phyloP scores from a whole-genome alignment of 2,113 vertebrate species.

The Salvator merianae region DNA sequence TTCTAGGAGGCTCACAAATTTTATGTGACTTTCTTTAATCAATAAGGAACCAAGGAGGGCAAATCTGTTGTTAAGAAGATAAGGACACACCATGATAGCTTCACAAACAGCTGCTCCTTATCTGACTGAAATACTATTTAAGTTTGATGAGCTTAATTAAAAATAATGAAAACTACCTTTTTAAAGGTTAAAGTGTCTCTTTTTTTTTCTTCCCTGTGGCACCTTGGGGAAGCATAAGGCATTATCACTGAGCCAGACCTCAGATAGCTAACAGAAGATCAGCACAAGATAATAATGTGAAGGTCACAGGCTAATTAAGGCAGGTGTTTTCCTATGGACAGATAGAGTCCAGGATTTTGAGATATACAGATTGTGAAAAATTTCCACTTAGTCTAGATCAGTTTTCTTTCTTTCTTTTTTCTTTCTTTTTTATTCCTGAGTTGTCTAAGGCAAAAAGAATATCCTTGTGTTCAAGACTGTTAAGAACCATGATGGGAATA shows the following conservation, averaged over 20 bases:
- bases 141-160: conserved; percentile 35
- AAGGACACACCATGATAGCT: conserved; percentile 22
- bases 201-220: not conserved
- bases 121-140: conserved; percentile 33
- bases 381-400: not conserved
- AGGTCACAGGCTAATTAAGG: conserved; percentile 7
- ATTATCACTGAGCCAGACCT: not conserved
- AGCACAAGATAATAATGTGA: not conserved
- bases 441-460: not conserved
- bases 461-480: not conserved
- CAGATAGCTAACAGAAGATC: not conserved
- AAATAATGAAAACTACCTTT: conserved; percentile 29
- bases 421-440: not conserved
- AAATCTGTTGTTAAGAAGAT: conserved; percentile 43
- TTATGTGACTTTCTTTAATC: conserved; percentile 34
- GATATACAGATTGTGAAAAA: not conserved
- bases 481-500: no score
- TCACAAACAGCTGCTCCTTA: conserved; percentile 29
- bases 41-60: conserved; percentile 32
- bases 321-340: not conserved
- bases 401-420: no score
- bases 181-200: conserved; percentile 14
- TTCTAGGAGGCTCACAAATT: conserved; percentile 18
- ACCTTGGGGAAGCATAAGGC: not conserved
- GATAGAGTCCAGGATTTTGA: conserved; percentile 1